Percentiles rank a stretch among this genome's conserved stretches.
phyloP scores from a whole-genome alignment of 2,113 vertebrate species.

The Cyprinus carpio region DNA sequence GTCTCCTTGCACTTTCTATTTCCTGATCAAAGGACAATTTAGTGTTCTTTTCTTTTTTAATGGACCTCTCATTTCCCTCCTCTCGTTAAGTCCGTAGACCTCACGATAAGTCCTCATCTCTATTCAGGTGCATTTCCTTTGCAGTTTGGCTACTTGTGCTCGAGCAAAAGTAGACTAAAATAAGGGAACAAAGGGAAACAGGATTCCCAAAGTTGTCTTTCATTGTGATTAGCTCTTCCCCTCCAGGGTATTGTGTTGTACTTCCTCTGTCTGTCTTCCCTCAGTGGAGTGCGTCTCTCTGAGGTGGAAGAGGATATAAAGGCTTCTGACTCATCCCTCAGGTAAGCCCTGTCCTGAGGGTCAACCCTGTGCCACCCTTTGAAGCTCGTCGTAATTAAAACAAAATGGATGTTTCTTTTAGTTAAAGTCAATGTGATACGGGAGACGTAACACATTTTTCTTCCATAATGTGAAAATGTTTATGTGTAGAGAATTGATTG shows the following conservation, averaged over 20 bases:
- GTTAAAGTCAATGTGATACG: background rate
- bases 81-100: background rate
- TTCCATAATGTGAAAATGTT: background rate
- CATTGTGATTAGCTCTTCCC: background rate
- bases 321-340: conserved; percentile 12
- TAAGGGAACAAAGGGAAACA: conserved; percentile 28
- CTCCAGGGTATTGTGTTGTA: conserved; percentile 19
- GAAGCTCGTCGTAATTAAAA: background rate
- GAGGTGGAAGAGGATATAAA: conserved; percentile 33
- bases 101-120: background rate
- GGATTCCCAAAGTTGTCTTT: conserved; percentile 28
- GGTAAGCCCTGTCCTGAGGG: conserved; percentile 27
- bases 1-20: background rate
- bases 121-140: background rate
- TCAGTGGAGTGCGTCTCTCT: background rate
- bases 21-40: background rate
- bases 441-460: background rate
- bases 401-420: background rate
- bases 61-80: background rate
- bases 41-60: background rate
- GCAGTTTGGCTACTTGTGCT: background rate
- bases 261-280: background rate
- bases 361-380: conserved; percentile 7
- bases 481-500: background rate
- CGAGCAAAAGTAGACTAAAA: background rate